phyloP scores from a whole-genome alignment of 2,888 invertebrate genomes.

The Salpingus planirostris region DNA sequence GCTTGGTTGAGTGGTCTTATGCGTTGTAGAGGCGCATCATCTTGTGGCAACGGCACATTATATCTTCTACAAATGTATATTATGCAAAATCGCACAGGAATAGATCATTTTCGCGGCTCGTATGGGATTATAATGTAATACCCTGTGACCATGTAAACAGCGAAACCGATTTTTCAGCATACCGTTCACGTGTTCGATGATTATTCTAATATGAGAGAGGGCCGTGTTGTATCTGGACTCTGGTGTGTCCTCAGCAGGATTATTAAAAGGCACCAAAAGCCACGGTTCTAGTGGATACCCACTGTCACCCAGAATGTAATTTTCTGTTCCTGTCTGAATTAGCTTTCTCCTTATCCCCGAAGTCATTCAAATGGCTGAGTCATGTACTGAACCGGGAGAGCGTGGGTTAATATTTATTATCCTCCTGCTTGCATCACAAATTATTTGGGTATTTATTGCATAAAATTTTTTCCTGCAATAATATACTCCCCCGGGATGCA shows the following conservation, averaged over 20 bases:
- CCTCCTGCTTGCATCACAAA: neutral
- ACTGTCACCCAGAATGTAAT: too few species aligned
- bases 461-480: conserved; percentile 8
- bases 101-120: conserved; percentile 8
- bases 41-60: conserved; percentile 2
- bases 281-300: conserved; percentile 1
- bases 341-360: neutral
- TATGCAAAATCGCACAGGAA: conserved; percentile 7
- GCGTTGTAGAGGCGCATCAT: too few species aligned
- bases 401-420: conserved; percentile 2
- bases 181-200: conserved; percentile 5
- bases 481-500: conserved; percentile 6
- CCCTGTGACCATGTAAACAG: too few species aligned
- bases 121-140: too few species aligned
- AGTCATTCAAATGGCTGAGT: conserved; percentile 3
- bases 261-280: conserved; percentile 1
- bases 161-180: conserved; percentile 6
- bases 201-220: neutral
- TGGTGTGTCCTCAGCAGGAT: neutral
- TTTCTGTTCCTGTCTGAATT: neutral
- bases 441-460: conserved; percentile 8
- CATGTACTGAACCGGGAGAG: too few species aligned
- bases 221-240: neutral
- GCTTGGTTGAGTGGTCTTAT: too few species aligned
- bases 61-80: conserved; percentile 1